Base-by-base conservation (phyloP, 1,140 invertebrate genomes). In the Drosophila mojavensis region DNA sequence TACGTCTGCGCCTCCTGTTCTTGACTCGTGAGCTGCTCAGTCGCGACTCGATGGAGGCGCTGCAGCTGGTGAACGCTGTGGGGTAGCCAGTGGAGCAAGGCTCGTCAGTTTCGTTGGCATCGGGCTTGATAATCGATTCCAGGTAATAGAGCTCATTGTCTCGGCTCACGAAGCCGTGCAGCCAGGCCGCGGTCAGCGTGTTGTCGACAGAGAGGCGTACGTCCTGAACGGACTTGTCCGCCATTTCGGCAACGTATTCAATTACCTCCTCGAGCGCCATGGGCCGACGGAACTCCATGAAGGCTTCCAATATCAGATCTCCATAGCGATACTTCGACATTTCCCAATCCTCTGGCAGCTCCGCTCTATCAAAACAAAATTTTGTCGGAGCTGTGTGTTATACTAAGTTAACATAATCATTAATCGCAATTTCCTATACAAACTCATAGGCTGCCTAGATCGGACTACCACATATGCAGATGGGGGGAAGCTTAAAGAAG, bases 171-270 rank as follows among this genome's bases (percentile, higher is more conserved):
- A 86, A 83, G 5, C 83, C 82, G 41, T 86, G 63, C 30, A 83
- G 2, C 82, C 82, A 86, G 62, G 62, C 82, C 4, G 82, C 82
- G 1, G 82, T 88, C 50, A 86, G 10, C 0, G 82, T 88, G 24
- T 88, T 86, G 9, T 86, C 79, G 47, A 86, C 82, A 0, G 53
- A 33, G 10, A 88, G 55, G 2, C 83, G 79, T 1, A 86, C 76
- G 53, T 88, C 71, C 0, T 7, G 6, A 1, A 48, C 33, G 5
- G 76, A n/a, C 7, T 61, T 79, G 24, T 60, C 62, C n/a, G 63
- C 48, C 72, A 88, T 75, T 39, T 89, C 83, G 30, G 83, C 84
- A 56, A 88, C 83, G 33, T 80, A 88, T 7, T 54, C 53, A 0
- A 82, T 50, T 9, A 88, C 64, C 64, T 88, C 83, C 0, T 80